phyloP scores from a whole-genome alignment of 2,888 invertebrate genomes.

The Oeneis ivallda region DNA sequence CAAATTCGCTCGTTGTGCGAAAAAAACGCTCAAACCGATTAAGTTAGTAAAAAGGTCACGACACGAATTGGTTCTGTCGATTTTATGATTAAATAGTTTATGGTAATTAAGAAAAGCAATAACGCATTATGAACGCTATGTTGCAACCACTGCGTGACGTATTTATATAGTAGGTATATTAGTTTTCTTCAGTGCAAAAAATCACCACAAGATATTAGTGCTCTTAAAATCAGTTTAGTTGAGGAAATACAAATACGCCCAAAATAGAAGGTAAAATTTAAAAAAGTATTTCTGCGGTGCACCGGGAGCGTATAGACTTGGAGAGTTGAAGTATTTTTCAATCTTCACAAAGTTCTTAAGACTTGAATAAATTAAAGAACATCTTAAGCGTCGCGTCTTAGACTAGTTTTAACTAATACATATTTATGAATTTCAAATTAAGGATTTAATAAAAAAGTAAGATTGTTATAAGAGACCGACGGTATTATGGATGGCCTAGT shows the following conservation, averaged over 20 bases:
- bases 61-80: too few species aligned
- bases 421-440: conserved; percentile 10
- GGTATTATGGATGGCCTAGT: not conserved
- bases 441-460: not conserved
- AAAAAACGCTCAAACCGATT: too few species aligned
- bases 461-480: not conserved
- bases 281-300: conserved; percentile 1
- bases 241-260: not conserved
- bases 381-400: not conserved
- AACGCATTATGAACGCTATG: too few species aligned
- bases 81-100: too few species aligned
- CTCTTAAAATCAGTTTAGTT: conserved; percentile 4
- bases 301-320: conserved; percentile 9
- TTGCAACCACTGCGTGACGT: too few species aligned
- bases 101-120: too few species aligned
- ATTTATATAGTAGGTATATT: too few species aligned
- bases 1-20: too few species aligned
- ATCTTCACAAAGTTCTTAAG: conserved; percentile 15
- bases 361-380: conserved; percentile 16
- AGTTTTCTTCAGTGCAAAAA: too few species aligned
- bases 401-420: not conserved
- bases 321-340: conserved; percentile 11
- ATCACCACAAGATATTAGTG: not conserved
- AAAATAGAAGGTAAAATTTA: not conserved
- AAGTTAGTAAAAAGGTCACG: too few species aligned